Evolutionary conservation across 2,888 invertebrate genomes (phyloP), one percentile per base, ranked within the genome.

Genomic region (Aromia moschata): DNA sequence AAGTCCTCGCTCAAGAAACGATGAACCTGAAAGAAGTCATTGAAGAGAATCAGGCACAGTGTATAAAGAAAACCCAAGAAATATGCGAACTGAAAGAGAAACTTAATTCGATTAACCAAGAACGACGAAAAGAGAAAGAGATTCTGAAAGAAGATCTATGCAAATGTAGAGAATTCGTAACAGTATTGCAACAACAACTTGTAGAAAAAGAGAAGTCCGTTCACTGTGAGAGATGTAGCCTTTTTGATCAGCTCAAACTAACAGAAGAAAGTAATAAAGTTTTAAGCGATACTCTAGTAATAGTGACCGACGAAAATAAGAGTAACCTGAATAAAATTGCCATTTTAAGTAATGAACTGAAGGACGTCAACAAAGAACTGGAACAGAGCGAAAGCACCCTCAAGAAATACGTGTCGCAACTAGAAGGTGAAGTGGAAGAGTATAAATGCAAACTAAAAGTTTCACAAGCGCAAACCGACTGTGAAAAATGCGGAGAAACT

Each of bases 91-190:
- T 60, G 10, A 55, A 45, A 25, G 7, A 7, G 1, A 18, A 56
- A 51, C 20, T 60, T 5, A 46, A 52, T 9, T 18, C 20, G 15
- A 16, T 17, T 11, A 47, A 10, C 1, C n/a, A 37, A 37, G 20
- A 41, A 17, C 15, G 2, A 1, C 11, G 36, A 17, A 36, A 7
- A 25, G 36, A 54, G 12, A 58, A 53, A 33, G 46, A 51, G 20
- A 46, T 56, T 14, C 51, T 65, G 11, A 54, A 60, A 15, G 53
- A 57, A 37, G 57, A 56, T 15, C 36, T 62, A 7, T 43, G 49
- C 2, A 5, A 37, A 18, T 47, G 12, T 14, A 14, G 10, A 10
- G 7, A 30, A 15, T 11, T 15, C 47, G 20, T 18, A 44, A 33
- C 4, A 9, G 10, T 17, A 36, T 17, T 58, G 17, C 47, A 54